These are phyloP conservation scores for Apostichopus leukothele DNA, from an alignment of 53 echinoderm and acorn worm species.

Conservation along the genomic window DNA sequence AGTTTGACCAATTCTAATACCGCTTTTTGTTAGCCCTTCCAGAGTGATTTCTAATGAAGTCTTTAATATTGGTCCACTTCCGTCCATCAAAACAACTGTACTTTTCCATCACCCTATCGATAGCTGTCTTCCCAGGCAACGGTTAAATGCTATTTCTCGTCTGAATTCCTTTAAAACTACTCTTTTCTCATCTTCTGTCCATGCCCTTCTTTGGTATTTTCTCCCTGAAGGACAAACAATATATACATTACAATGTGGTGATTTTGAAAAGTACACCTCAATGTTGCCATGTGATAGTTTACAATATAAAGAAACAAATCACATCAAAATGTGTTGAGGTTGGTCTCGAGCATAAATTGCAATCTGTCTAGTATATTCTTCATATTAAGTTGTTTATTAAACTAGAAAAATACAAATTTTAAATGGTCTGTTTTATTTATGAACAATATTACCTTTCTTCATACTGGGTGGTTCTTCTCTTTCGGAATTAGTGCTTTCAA, in stretches of 20 bases:
- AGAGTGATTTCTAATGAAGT: slow-evolving; percentile 20
- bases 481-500: no score
- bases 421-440: no score
- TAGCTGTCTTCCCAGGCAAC: slow-evolving; percentile 10
- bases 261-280: neutral
- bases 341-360: neutral
- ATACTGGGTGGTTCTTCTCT: no score
- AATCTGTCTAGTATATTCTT: neutral
- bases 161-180: neutral
- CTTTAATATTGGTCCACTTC: slow-evolving; percentile 23
- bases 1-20: no score
- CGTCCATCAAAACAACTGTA: neutral
- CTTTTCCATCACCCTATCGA: neutral
- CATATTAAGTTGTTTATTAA: no score
- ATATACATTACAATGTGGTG: no score
- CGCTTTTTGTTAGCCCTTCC: neutral
- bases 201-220: neutral
- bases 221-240: neutral
- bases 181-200: slow-evolving; percentile 8
- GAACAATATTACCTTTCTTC: no score
- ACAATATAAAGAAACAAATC: neutral
- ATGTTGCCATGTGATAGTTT: neutral
- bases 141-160: neutral
- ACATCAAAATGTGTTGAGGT: neutral
- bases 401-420: no score